These are phyloP conservation scores for Macrophya annulata DNA, from an alignment of 2,888 invertebrate species.

Conservation along the genomic window DNA sequence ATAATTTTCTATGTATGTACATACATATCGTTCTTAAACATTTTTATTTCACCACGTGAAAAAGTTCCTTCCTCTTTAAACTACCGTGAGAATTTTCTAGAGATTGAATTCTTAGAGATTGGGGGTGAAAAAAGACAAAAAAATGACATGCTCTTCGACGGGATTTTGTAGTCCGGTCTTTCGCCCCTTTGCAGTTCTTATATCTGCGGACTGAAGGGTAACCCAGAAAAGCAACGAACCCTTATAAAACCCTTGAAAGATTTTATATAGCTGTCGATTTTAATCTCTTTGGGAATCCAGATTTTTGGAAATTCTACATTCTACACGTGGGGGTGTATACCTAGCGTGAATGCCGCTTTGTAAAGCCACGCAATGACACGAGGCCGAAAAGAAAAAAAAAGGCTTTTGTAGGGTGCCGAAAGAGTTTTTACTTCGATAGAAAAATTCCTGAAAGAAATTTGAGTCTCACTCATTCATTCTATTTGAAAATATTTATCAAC, in stretches of 20 bases:
- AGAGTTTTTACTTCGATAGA: constrained; percentile 65
- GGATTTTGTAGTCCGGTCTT: constrained; percentile 57
- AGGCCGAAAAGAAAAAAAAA: constrained; percentile 59
- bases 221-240: constrained; percentile 67
- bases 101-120: constrained; percentile 18
- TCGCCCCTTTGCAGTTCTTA: constrained; percentile 38
- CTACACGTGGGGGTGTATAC: constrained; percentile 57
- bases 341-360: constrained; percentile 66
- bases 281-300: constrained; percentile 67
- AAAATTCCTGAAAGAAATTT: constrained; percentile 61
- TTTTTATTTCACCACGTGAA: not conserved
- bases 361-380: constrained; percentile 67
- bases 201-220: constrained; percentile 42
- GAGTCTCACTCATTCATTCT: constrained; percentile 59
- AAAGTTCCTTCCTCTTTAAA: constrained; percentile 7
- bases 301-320: constrained; percentile 73
- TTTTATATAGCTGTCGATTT: constrained; percentile 62
- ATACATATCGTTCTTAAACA: not conserved
- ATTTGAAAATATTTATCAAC: constrained; percentile 73
- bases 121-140: not conserved
- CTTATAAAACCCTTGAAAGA: constrained; percentile 63
- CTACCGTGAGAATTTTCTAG: constrained; percentile 27
- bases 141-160: constrained; percentile 28
- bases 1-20: not conserved
- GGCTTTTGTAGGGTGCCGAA: constrained; percentile 66